Evolutionary conservation across 2,797 vertebrate genomes (phyloP).

Genomic region (Erithacus rubecula): DNA sequence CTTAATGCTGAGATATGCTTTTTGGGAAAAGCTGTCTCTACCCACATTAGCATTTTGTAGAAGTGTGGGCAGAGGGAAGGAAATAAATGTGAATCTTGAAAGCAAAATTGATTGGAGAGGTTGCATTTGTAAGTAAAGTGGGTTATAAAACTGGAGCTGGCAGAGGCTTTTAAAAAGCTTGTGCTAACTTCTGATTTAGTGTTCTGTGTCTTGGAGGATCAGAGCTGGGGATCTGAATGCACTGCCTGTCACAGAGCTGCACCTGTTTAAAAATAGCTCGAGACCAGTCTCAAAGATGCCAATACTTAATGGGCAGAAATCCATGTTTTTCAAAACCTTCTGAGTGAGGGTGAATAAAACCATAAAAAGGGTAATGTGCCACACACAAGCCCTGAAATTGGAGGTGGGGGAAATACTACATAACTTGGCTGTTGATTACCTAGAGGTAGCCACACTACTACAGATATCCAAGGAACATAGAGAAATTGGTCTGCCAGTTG

Average conservation of each 20-base stretch:
- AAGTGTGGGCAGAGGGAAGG: conserved; percentile 23
- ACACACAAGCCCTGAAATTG: background rate
- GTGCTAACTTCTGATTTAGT: conserved; percentile 54
- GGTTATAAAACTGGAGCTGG: conserved; percentile 60
- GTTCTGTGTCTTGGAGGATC: conserved; percentile 32
- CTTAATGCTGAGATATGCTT: conserved; percentile 25
- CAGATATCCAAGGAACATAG: background rate
- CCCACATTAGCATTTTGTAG: conserved; percentile 50
- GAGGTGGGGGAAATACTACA: background rate
- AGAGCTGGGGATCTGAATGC: conserved; percentile 9
- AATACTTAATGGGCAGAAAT: background rate
- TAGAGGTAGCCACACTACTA: background rate
- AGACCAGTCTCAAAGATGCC: background rate
- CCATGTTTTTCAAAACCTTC: background rate
- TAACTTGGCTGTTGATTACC: background rate
- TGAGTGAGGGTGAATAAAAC: background rate
- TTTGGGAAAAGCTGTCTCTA: conserved; percentile 24
- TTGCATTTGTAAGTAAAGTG: conserved; percentile 61
- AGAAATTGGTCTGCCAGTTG: background rate
- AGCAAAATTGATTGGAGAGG: conserved; percentile 62
- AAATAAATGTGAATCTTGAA: conserved; percentile 64
- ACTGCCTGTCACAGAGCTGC: background rate
- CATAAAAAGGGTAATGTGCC: background rate
- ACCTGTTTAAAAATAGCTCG: background rate
- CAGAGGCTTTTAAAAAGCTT: conserved; percentile 45